Base-by-base conservation (phyloP, 2,797 vertebrate genomes). In the Pangasius djambal region DNA sequence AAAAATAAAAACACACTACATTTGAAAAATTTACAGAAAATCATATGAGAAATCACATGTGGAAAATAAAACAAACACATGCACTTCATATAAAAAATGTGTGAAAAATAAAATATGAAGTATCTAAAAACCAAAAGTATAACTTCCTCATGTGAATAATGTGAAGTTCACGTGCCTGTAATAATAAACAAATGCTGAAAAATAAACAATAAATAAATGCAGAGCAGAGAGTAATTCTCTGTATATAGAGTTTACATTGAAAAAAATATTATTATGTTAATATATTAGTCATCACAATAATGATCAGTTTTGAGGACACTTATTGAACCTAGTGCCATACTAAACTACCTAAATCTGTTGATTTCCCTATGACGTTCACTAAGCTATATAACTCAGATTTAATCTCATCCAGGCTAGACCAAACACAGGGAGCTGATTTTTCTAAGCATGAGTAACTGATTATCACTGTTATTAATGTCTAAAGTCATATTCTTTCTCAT, bases 401-500 rank as follows among this genome's bases (percentile, higher is more conserved):
- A 61, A 92, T 91, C 93, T 70, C 72, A 92, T 89, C 90, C 88
- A 74, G 22, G 87, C 15, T 78, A 61, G 69, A 55, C 55, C 89
- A 94, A 93, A 94, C 28, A 10, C 57, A 55, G 50, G 3, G 7
- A 75, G 44, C 72, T 75, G 72, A 31, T 55, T 79, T 57, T 79
- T 79, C 18, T 79, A 55, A 57, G 92, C 91, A 92, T 91, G 90
- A 93, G 94, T 94, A 95, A 94, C 94, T 94, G 93, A 95, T 95
- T 94, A 91, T 88, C 18, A 92, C 93, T 93, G 95, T 95, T 94
- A 95, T 82, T 90, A 92, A 90, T 94, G 92, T 93, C 93, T 92
- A 91, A 93, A 92, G 92, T 94, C 93, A 93, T 94, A 92, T 93
- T 92, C 93, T 92, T 94, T 92, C 93, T 94, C 93, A 95, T 96